A percentile compares a stretch with the other conserved stretches of the same genome.
phyloP scores from a whole-genome alignment of 2,888 invertebrate species.

The Alentia gelatinosa region DNA sequence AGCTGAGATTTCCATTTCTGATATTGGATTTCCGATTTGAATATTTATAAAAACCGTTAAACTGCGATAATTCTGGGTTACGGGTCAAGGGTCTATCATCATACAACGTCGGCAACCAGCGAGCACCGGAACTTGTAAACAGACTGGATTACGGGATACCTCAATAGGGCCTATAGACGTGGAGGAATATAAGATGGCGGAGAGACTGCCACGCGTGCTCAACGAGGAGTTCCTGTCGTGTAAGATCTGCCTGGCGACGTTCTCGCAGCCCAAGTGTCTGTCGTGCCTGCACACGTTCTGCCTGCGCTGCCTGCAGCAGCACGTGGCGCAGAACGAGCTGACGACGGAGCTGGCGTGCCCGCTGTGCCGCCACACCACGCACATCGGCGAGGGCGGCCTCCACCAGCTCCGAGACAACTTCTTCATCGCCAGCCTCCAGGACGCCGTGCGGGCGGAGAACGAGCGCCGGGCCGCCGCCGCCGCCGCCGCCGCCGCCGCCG shows the following conservation, averaged over 20 bases:
- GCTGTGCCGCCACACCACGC: constrained; percentile 56
- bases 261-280: constrained; percentile 57
- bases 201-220: constrained; percentile 55
- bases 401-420: constrained; percentile 56
- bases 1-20: no score
- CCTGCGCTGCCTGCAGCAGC: constrained; percentile 49
- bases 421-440: constrained; percentile 57
- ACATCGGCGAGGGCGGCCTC: background rate
- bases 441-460: constrained; percentile 39
- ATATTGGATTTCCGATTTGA: no score
- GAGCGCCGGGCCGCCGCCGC: background rate
- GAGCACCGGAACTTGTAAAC: no score
- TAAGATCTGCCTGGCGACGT: constrained; percentile 57
- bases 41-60: no score
- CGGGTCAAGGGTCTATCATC: no score
- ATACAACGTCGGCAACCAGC: no score
- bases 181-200: background rate
- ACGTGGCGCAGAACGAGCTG: constrained; percentile 34
- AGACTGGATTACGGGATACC: no score
- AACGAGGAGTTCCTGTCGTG: constrained; percentile 59
- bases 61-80: no score
- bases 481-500: no score
- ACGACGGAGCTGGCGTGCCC: constrained; percentile 49
- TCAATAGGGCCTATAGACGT: no score
- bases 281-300: constrained; percentile 61